Evolutionary conservation across 2,888 invertebrate genomes (phyloP), one percentile per base, ranked within the genome.

Genomic region (Diplazon laetatorius): DNA sequence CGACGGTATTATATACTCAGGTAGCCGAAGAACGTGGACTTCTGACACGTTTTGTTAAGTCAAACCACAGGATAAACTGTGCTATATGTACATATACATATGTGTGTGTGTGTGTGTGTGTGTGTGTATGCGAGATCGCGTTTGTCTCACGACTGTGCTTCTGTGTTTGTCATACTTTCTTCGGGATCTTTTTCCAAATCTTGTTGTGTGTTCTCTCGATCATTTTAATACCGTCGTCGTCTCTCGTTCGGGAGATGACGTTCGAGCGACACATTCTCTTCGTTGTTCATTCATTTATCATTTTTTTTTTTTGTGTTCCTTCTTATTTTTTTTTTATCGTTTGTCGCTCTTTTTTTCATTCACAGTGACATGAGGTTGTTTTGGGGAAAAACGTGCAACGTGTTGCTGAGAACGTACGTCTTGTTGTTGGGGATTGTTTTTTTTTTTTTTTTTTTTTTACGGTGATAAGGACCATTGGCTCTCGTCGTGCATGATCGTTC

Each of bases 1-100:
- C 48, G 10, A 30, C 30, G 22, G 55, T 62, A 66, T 77, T 69
- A 69, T 73, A 78, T 73, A 78, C 76, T 80, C 70, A 71, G 80
- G 80, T 69, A 72, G 59, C 75, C 65, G n/a, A 10, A 30, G 60
- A 60, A 65, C 71, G 66, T 60, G 48, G 70, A 78, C 72, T 65
- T 52, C 62, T 50, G 55, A 37, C 10, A 30, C 35, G 52, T 22
- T 59, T 35, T 71, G 59, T 68, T 39, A 80, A 76, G 78, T 75
- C 70, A 81, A 79, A 77, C 78, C 78, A 44, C 81, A 74, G 68
- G 42, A 74, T 76, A 72, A 71, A 76, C 70, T 37, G 44, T 59
- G 71, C 60, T 50, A 48, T 37, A 52, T 60, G 52, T 30, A n/a
- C 52, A 9, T 18, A n/a, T n/a, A n/a, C n/a, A n/a, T n/a, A n/a